These are phyloP conservation scores for Sclerodermus sp. DNA, from an alignment of 2,888 invertebrate genomes.

Conservation along the genomic window DNA sequence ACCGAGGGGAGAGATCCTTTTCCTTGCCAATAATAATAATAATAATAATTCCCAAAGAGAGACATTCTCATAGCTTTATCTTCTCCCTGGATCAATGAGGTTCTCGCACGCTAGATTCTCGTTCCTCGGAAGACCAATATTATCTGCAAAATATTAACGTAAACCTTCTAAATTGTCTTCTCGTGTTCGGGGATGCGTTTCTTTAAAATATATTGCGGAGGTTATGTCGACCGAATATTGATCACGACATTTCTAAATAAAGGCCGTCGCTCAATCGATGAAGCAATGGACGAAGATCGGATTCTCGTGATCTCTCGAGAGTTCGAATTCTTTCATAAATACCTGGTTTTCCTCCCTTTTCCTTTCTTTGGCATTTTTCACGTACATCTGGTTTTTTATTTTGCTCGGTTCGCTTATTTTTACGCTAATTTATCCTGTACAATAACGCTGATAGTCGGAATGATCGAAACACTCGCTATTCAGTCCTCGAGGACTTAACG, in stretches of 20 bases:
- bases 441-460: not conserved
- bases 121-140: slow-evolving; percentile 13
- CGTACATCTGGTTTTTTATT: not conserved
- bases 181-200: no score
- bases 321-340: no score
- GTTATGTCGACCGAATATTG: slow-evolving; percentile 28
- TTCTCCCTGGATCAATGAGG: slow-evolving; percentile 19
- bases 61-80: not conserved
- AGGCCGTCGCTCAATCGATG: slow-evolving; percentile 31
- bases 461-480: not conserved
- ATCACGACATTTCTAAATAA: slow-evolving; percentile 30
- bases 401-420: not conserved
- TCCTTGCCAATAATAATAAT: no score
- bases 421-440: no score
- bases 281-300: not conserved
- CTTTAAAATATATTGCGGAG: slow-evolving; percentile 13
- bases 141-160: not conserved
- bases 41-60: no score
- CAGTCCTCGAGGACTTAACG: slow-evolving; percentile 1
- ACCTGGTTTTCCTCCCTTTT: not conserved
- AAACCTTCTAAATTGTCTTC: not conserved
- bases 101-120: slow-evolving; percentile 8
- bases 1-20: no score
- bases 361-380: not conserved
- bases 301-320: not conserved